Evolutionary conservation across 1,140 invertebrate species (phyloP).

Genomic region (Hetaerina americana): DNA sequence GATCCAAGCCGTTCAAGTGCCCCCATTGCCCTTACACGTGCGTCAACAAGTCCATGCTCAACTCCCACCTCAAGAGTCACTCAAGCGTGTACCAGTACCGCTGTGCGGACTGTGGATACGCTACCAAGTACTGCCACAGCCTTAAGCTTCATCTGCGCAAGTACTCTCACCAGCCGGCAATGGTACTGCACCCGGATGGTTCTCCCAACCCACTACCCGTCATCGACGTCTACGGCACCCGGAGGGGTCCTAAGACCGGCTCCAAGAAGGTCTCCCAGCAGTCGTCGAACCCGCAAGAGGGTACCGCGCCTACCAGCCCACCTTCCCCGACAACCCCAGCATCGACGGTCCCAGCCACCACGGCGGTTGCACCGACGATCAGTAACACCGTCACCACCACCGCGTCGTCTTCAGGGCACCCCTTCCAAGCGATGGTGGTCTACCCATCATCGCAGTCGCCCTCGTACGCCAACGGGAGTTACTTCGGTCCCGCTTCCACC

Average conservation of each 20-base stretch:
- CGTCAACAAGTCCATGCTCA: slow-evolving; percentile 99
- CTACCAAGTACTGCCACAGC: slow-evolving; percentile 96
- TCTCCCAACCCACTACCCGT: slow-evolving; percentile 72
- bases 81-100: slow-evolving; percentile 93
- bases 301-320: neutral
- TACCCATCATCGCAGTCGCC: neutral
- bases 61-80: slow-evolving; percentile 96
- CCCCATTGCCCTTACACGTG: slow-evolving; percentile 82
- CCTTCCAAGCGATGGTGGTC: neutral
- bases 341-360: neutral
- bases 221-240: slow-evolving; percentile 80
- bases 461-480: neutral
- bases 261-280: neutral
- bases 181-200: slow-evolving; percentile 77
- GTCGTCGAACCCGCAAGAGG: neutral
- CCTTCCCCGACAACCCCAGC: neutral
- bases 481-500: neutral
- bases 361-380: neutral
- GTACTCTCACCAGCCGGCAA: slow-evolving; percentile 73
- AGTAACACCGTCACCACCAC: neutral
- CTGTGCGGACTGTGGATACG: slow-evolving; percentile 90
- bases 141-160: slow-evolving; percentile 92
- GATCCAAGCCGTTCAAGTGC: slow-evolving; percentile 95
- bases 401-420: neutral
- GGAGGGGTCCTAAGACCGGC: slow-evolving; percentile 58